phyloP scores from a whole-genome alignment of 2,797 vertebrate species.

The Sorex maritimensis region DNA sequence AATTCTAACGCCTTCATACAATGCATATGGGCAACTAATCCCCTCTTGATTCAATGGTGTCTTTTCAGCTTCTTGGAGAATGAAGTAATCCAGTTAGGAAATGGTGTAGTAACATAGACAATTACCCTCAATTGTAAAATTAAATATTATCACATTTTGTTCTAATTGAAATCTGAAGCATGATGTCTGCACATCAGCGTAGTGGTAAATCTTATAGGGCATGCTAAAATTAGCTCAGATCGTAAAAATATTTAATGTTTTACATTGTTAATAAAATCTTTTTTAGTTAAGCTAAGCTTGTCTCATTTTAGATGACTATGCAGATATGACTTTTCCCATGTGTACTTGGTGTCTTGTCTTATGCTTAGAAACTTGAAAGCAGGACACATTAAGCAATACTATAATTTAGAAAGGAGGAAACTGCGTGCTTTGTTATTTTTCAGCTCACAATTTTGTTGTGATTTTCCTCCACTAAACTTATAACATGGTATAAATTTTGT shows the following conservation, averaged over 20 bases:
- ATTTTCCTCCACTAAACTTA: conserved; percentile 69
- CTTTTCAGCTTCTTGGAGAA: conserved; percentile 88
- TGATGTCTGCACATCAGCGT: conserved; percentile 93
- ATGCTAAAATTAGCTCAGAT: conserved; percentile 93
- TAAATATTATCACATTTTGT: conserved; percentile 88
- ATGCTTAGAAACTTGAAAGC: conserved; percentile 73
- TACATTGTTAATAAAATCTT: conserved; percentile 93
- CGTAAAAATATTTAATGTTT: conserved; percentile 92
- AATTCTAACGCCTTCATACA: conserved; percentile 85
- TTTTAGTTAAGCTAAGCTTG: conserved; percentile 91
- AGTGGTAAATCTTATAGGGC: conserved; percentile 93
- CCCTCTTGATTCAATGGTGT: conserved; percentile 87
- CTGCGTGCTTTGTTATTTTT: conserved; percentile 58
- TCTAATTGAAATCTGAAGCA: conserved; percentile 92
- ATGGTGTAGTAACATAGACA: conserved; percentile 88
- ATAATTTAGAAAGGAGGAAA: conserved; percentile 74
- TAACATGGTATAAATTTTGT: conserved; percentile 67
- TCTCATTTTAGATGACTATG: conserved; percentile 86
- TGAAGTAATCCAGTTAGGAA: conserved; percentile 86
- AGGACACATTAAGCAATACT: conserved; percentile 85
- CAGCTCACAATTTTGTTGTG: conserved; percentile 70
- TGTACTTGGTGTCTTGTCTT: conserved; percentile 82
- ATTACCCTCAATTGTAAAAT: conserved; percentile 87
- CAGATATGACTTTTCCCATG: conserved; percentile 80
- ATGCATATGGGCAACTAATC: conserved; percentile 88